Evolutionary conservation across 2,797 vertebrate genomes (phyloP), one percentile per base, ranked within the genome.

Genomic region (Chanos chanos): DNA sequence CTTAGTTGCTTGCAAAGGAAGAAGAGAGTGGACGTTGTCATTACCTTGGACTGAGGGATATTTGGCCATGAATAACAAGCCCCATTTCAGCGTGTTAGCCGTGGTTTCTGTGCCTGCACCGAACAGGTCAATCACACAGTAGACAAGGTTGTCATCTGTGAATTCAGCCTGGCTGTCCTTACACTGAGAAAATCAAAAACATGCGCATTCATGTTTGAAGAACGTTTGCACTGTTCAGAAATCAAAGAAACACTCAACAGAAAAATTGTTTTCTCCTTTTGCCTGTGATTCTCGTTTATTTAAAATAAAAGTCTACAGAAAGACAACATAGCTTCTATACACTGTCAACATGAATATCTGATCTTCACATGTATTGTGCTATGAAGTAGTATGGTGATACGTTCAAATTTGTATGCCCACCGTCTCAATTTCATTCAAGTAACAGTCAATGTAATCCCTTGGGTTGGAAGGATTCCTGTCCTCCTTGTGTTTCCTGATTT

Each of bases 401-500:
- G 13, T 8, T n/a, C 10, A 28, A 18, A 24, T 10, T 27, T 18
- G 21, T 9, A 15, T 1, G 13, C 0, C 52, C 39, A 83, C 90
- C 86, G 75, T 89, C 58, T 85, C 66, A 25, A 90, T 89, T 80
- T 92, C 88, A 1, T 76, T 83, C 64, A 92, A 81, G 63, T 86
- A 93, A 67, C 84, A 87, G 73, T 93, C 91, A 0, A 92, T 90
- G 74, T 88, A 90, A 57, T 92, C 89, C 55, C 73, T 84, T 8
- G 31, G 56, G 19, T 85, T 76, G 0, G 39, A 71, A 18, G 87
- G 78, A 51, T 89, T 83, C 85, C 82, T 77, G 3, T 84, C 81
- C 36, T 71, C 72, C 72, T 72, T 87, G 76, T 92, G 90, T 24
- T 82, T 75, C 22, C 76, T 28, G 1, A 90, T 60, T 6, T 77